These are phyloP conservation scores for Terrapene triunguis DNA, from an alignment of 2,113 vertebrate species.

Conservation along the genomic window DNA sequence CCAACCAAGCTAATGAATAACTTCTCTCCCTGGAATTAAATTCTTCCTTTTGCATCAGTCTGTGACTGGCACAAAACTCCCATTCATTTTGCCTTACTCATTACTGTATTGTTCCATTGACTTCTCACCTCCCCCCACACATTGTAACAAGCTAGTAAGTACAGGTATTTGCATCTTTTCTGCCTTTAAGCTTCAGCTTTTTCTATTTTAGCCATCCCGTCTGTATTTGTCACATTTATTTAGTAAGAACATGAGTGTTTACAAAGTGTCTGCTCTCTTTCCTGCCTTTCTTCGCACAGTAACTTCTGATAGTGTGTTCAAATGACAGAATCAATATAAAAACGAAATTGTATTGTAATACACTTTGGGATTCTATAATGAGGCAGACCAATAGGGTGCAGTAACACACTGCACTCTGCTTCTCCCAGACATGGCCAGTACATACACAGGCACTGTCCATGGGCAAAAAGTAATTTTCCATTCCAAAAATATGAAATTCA, in stretches of 20 bases:
- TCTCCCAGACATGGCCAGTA: neutral
- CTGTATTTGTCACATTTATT: neutral
- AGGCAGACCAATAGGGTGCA: slow-evolving; percentile 75
- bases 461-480: slow-evolving; percentile 19
- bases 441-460: fast-evolving
- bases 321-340: slow-evolving; percentile 5
- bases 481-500: slow-evolving; percentile 22
- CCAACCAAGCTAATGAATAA: neutral
- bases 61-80: neutral
- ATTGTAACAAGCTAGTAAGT: neutral
- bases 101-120: neutral
- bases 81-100: neutral
- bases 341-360: neutral
- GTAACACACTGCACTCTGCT: slow-evolving; percentile 46
- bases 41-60: neutral
- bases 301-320: neutral
- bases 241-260: neutral
- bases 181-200: slow-evolving; percentile 5
- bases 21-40: neutral
- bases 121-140: neutral
- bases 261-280: neutral
- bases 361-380: neutral
- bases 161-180: neutral
- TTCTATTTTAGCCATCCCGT: neutral
- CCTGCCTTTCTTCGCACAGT: fast-evolving